Conservation (phyloP, 2,888 invertebrate species). For the Protodeltote pygarga region DNA sequence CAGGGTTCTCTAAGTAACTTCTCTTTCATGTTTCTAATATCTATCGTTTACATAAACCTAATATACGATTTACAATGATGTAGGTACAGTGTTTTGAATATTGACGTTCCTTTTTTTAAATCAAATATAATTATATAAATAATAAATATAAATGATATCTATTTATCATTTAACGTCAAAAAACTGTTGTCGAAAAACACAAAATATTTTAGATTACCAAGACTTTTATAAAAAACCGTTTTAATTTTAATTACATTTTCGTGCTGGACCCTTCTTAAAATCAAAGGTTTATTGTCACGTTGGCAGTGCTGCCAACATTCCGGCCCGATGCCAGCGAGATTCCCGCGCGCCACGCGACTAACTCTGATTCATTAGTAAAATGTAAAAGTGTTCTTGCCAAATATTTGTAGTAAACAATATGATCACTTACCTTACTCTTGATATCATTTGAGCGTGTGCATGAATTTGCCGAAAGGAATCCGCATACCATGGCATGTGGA, state of each 20-base stretch:
- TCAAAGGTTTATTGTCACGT: slow-evolving; percentile 44
- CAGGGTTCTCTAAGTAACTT: no score
- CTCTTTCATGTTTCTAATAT: no score
- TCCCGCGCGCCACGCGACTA: slow-evolving; percentile 50
- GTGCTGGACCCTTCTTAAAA: slow-evolving; percentile 17
- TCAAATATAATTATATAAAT: no score
- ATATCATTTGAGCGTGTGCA: slow-evolving; percentile 18
- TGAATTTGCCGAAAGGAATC: slow-evolving; percentile 40
- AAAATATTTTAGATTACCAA: slow-evolving; percentile 3
- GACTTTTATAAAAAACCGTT: not conserved
- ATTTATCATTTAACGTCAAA: not conserved
- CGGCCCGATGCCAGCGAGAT: slow-evolving; percentile 41
- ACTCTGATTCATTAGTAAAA: slow-evolving; percentile 57
- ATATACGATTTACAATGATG: no score
- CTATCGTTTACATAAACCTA: no score
- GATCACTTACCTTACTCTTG: slow-evolving; percentile 32
- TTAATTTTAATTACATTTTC: slow-evolving; percentile 7
- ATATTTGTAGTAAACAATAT: slow-evolving; percentile 55
- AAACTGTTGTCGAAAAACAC: slow-evolving; percentile 3
- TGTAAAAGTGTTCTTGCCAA: slow-evolving; percentile 54
- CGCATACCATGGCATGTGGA: slow-evolving; percentile 23
- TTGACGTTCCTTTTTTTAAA: no score
- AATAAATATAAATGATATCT: no score
- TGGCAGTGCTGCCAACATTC: slow-evolving; percentile 58
- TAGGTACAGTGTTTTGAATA: no score